Base-by-base conservation (phyloP, 2,113 vertebrate species). In the Oryzias curvinotus region DNA sequence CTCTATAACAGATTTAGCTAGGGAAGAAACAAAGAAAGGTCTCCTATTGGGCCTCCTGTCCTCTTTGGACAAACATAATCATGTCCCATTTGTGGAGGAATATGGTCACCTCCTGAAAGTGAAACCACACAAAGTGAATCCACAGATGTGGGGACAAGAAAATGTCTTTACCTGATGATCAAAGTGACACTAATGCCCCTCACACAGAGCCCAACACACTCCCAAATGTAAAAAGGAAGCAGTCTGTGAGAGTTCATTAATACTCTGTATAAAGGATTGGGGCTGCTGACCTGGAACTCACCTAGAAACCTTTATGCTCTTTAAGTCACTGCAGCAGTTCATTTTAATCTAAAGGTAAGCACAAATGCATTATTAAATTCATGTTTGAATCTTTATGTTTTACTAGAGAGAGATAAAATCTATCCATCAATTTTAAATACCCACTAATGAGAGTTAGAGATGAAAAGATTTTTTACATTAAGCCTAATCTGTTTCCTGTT, bases 221-320 rank as follows among this genome's bases (percentile, higher is more conserved):
- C 8, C 44, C 8, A 4, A 56, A 13, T 15, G 43, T 12, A 26
- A 58, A 23, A n/a, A 17, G 26, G 46, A 57, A 48, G 7, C 26
- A 57, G 36, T 44, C 43, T 49, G 25, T 54, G 55, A 47, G 14
- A 26, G 71, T 57, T 59, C 16, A 45, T 73, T 52, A 52, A 62
- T 36, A 26, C 25, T 61, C 28, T 47, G 21, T 26, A 46, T 18
- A 56, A 68, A 50, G 55, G 14, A 62, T 51, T 44, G 57, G 57
- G 53, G 55, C 30, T 44, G 65, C 74, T 64, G 66, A 80, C 63
- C 53, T 23, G 47, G 45, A 45, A 53, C 53, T 71, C 26, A 36
- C 55, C 61, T 45, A 28, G 60, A 21, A 49, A 21, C 48, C 5
- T 28, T 28, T 14, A 7, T 18, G 19, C 12, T 5, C 47, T 21